A percentile compares a stretch with the other conserved stretches of the same genome.
Evolutionary conservation across 2,797 vertebrate genomes (phyloP).

Genomic region (Decapterus maruadsi): DNA sequence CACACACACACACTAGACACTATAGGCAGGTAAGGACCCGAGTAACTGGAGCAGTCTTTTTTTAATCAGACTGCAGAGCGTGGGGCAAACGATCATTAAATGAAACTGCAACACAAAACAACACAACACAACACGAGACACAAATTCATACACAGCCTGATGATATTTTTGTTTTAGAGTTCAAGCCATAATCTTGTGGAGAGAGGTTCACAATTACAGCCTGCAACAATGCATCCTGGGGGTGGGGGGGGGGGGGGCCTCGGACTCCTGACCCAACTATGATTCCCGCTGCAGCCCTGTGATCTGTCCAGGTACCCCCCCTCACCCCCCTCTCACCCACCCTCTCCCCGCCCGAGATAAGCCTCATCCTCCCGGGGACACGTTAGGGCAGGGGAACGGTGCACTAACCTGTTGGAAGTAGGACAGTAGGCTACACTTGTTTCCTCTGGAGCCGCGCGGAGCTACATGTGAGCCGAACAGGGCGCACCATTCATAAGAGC

Average conservation of each 20-base stretch:
- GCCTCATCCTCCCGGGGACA: neutral
- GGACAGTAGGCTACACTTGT: slow-evolving; percentile 9
- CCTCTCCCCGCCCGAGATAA: too few species aligned
- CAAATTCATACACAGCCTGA: neutral
- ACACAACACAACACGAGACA: too few species aligned
- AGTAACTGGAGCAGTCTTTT: neutral
- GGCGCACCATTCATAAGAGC: slow-evolving; percentile 2
- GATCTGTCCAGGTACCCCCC: neutral
- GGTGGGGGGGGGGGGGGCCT: neutral
- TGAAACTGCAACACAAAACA: too few species aligned
- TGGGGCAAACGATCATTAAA: neutral
- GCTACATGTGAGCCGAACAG: neutral
- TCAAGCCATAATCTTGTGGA: neutral
- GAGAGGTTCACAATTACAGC: neutral
- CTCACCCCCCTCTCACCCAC: too few species aligned
- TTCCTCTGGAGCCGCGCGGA: slow-evolving; percentile 16
- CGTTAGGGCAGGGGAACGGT: neutral
- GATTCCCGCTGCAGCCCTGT: neutral
- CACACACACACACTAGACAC: neutral
- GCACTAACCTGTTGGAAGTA: slow-evolving; percentile 42
- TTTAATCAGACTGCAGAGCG: neutral
- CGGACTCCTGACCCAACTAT: neutral
- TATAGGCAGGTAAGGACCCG: neutral
- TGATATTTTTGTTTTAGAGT: neutral
- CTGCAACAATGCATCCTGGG: neutral